Evolutionary conservation across 2,113 vertebrate genomes (phyloP).

Genomic region (Grus americana): DNA sequence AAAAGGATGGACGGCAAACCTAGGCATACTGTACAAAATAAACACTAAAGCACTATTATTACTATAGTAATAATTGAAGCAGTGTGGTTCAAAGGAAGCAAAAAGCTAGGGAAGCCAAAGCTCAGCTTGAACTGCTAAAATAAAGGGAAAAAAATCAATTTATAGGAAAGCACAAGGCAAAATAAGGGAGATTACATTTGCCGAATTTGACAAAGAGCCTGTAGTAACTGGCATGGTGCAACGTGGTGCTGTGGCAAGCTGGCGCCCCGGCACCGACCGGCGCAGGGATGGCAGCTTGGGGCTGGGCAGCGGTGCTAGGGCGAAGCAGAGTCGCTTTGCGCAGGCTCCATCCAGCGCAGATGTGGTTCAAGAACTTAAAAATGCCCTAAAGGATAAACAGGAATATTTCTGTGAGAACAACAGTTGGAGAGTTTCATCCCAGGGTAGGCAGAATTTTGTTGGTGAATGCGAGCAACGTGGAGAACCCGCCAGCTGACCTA

Average conservation of each 20-base stretch:
- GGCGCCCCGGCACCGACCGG: fast-evolving
- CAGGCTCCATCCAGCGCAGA: not conserved
- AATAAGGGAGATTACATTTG: not conserved
- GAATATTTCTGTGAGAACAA: not conserved
- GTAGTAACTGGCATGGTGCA: fast-evolving
- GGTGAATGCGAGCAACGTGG: not conserved
- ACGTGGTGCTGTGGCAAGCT: fast-evolving
- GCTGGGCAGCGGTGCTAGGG: not conserved
- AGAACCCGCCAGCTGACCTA: fast-evolving
- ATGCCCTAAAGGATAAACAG: not conserved
- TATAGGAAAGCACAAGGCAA: not conserved
- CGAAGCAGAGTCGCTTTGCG: not conserved
- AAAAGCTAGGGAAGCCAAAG: not conserved
- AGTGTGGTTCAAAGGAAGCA: not conserved
- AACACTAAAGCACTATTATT: not conserved
- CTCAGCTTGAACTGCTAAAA: not conserved
- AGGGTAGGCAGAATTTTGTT: not conserved
- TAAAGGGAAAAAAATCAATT: not conserved
- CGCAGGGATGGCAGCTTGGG: not conserved
- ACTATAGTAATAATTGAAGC: not conserved
- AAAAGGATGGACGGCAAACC: not conserved
- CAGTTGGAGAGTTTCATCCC: not conserved
- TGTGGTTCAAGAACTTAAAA: fast-evolving
- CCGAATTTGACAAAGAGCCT: not conserved
- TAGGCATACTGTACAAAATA: not conserved